Evolutionary conservation across 2,113 vertebrate species (phyloP), one percentile per base, ranked within the genome.

Genomic region (Mastomys natalensis): DNA sequence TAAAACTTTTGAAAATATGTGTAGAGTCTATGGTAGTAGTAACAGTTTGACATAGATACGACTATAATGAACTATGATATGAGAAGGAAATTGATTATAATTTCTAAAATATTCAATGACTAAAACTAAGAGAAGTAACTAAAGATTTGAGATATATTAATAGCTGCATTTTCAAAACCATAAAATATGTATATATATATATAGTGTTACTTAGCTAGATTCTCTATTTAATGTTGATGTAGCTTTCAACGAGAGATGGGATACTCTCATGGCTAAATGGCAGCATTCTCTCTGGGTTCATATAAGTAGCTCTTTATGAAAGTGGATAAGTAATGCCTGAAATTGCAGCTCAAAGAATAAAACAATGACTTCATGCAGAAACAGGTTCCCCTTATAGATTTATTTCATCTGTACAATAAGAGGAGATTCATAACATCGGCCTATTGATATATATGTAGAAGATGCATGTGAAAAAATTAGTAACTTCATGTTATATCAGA

Each of bases 101-200:
- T 72, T 85, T 45, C 26, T 82, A 72, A 85, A 77, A 3, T 92
- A 68, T 26, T 81, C 51, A 40, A 74, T 77, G 8, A 51, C 7
- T 16, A 80, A n/a, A 72, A 87, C 90, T 76, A 40, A 90, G 8
- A 87, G 73, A 76, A 8, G 4, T 55, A 73, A 5, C 34, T 84
- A 31, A 93, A 91, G 9, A 81, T 4, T 58, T 76, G 9, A 43
- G 13, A 82, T 62, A 13, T 29, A 48, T 95, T 90, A 95, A 85
- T 51, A 5, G 21, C n/a, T 94, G 58, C 31, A 92, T 96, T 95
- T 95, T 86, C 34, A 91, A 88, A 91, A 80, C 15, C 26, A 94
- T 68, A 82, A 92, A 78, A 58, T 26, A 45, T 70, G 9, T 62
- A n/a, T n/a, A n/a, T n/a, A n/a, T n/a, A n/a, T n/a, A 66, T 40